Evolutionary conservation across 2,113 vertebrate species (phyloP), one percentile per base, ranked within the genome.

Genomic region (Zosterops pallidus): DNA sequence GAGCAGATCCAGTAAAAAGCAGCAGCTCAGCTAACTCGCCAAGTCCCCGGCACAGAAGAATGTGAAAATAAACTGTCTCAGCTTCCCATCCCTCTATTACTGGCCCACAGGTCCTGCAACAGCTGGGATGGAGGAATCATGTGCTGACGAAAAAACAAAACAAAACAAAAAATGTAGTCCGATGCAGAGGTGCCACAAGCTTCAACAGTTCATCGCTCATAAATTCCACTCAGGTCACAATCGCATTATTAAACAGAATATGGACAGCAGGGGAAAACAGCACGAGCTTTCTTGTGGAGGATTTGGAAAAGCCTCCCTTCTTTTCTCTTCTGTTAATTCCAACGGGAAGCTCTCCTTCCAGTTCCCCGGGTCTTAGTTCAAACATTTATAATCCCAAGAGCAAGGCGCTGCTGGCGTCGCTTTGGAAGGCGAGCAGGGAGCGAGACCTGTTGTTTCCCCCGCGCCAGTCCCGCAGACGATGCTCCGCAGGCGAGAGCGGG

Each of bases 381-480:
- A 67, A 88, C 96, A 97, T 97, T 97, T 95, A 94, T 95, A 96
- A 96, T 94, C 90, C 96, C 95, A 88, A 82, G 17, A 90, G 79
- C 86, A 31, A 82, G 86, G 62, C 83, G 92, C 83, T 9, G 92
- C 83, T 9, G 86, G 67, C 56, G 28, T 22, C 12, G 39, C 83
- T 83, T 15, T 6, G 44, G 83, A 78, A 92, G 83, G 46, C 33
- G 35, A 41, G 46, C 23, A 17, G 23, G 33, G 46, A 75, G 33
- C 41, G 22, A 57, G 65, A 89, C 91, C 77, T 92, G 94, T 89
- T 93, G 84, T 75, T 57, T 17, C 69, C 49, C 29, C 56, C 0
- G 25, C 50, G 11, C 25, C 2, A 23, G 65, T 76, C 70, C 57
- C 77, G 41, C 63, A 47, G 65, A 33, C 69, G 90, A 84, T 28